phyloP scores from a whole-genome alignment of 2,113 vertebrate genomes.

The Plectropomus leopardus region DNA sequence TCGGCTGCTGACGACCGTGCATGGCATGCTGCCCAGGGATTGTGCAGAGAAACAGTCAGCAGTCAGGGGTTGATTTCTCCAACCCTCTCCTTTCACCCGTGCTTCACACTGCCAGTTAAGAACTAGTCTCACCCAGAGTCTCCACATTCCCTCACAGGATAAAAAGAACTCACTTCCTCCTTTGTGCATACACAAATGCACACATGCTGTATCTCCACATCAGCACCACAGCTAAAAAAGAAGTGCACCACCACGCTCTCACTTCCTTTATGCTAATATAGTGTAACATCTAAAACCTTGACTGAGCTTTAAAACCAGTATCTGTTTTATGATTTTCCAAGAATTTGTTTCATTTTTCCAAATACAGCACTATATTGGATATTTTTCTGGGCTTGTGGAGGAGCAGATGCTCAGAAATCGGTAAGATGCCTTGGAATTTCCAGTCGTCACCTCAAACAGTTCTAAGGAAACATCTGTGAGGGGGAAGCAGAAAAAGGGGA shows the following conservation, averaged over 20 bases:
- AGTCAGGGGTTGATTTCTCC: slow-evolving; percentile 60
- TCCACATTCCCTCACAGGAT: slow-evolving; percentile 37
- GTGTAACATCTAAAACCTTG: slow-evolving; percentile 27
- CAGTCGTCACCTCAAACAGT: slow-evolving; percentile 80
- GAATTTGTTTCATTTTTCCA: slow-evolving; percentile 29
- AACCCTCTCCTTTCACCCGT: slow-evolving; percentile 50
- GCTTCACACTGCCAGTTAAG: slow-evolving; percentile 46
- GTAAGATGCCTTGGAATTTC: slow-evolving; percentile 76
- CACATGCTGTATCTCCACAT: slow-evolving; percentile 5
- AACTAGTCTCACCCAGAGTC: slow-evolving; percentile 33
- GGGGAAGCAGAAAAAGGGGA: slow-evolving; percentile 32
- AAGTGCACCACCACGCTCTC: neutral
- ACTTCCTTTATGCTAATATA: slow-evolving; percentile 5
- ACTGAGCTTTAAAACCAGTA: slow-evolving; percentile 18
- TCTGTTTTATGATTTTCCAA: slow-evolving; percentile 6
- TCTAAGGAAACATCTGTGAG: slow-evolving; percentile 70
- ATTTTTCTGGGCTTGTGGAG: slow-evolving; percentile 17
- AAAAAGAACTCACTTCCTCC: slow-evolving; percentile 42
- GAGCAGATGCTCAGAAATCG: slow-evolving; percentile 62
- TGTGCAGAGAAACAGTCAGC: slow-evolving; percentile 58
- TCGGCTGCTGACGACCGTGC: slow-evolving; percentile 48
- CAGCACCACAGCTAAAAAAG: neutral
- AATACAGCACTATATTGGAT: slow-evolving; percentile 34
- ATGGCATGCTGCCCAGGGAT: slow-evolving; percentile 61
- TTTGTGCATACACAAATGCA: slow-evolving; percentile 12